Percentiles rank a stretch among this genome's conserved stretches.
These are phyloP conservation scores for Busseola fusca DNA, from an alignment of 2,888 invertebrate species.

Conservation along the genomic window DNA sequence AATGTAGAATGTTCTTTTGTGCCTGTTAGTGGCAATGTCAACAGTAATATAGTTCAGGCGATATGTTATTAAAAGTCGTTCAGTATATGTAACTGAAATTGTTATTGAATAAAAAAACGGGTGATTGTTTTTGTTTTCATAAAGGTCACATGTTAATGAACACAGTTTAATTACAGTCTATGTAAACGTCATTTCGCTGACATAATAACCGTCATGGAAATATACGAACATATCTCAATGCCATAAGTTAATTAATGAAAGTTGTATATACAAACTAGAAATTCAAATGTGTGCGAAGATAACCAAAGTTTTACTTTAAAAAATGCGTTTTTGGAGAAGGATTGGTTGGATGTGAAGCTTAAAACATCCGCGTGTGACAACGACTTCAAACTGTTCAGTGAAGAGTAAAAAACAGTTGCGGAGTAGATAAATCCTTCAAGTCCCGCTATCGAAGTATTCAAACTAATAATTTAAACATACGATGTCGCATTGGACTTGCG, in stretches of 20 bases:
- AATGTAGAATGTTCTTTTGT: conserved; percentile 9
- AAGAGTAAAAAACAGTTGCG: conserved; percentile 32
- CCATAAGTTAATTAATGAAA: conserved; percentile 3
- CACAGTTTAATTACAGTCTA: conserved; percentile 20
- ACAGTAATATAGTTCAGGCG: not conserved
- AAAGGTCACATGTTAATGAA: conserved; percentile 18
- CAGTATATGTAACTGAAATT: conserved; percentile 5
- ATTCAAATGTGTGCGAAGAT: not conserved
- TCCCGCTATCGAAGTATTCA: conserved; percentile 40
- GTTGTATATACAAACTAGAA: not conserved
- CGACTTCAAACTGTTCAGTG: conserved; percentile 13
- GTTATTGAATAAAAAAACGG: conserved; percentile 13
- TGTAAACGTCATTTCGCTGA: conserved; percentile 4
- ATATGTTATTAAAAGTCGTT: not conserved
- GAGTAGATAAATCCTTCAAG: conserved; percentile 35
- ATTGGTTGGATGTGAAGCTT: not conserved
- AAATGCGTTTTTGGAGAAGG: not conserved
- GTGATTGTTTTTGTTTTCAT: conserved; percentile 14
- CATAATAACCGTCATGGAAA: conserved; percentile 10
- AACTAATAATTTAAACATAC: conserved; percentile 67
- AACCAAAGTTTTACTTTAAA: not conserved
- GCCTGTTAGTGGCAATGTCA: conserved; percentile 5
- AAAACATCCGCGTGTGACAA: conserved; percentile 17
- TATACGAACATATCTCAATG: not conserved
- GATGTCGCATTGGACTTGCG: conserved; percentile 50